Conservation (phyloP, 2,113 vertebrate species). For the Oophaga pumilio region DNA sequence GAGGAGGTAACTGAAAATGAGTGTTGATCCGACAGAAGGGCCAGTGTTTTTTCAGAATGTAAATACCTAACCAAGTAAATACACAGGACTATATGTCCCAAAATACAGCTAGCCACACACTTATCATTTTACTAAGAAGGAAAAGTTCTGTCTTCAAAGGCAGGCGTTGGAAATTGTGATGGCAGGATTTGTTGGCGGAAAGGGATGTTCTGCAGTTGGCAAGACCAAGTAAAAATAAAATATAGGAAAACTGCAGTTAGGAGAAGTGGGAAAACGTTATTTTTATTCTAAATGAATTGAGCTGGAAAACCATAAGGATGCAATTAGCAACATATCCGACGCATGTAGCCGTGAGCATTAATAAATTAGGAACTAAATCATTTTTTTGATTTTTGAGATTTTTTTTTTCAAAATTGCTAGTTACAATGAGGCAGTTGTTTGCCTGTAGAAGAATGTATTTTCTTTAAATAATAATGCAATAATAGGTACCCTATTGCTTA, state of each 20-base stretch:
- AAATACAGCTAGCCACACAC: conserved; percentile 32
- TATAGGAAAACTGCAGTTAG: background rate
- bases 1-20: conserved; percentile 41
- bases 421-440: too few species aligned
- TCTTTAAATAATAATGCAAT: too few species aligned
- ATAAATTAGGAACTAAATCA: too few species aligned
- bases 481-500: too few species aligned
- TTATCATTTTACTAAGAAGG: conserved; percentile 44
- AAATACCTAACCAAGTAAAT: conserved; percentile 9
- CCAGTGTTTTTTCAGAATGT: conserved; percentile 32
- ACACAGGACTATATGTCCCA: conserved; percentile 8
- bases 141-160: conserved; percentile 28
- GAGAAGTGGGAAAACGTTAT: background rate
- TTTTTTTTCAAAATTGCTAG: too few species aligned
- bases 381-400: too few species aligned
- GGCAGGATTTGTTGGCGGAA: conserved; percentile 37
- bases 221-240: conserved; percentile 11
- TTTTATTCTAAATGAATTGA: background rate
- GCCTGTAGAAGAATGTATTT: too few species aligned
- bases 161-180: conserved; percentile 22
- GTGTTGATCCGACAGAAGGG: conserved; percentile 21
- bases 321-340: background rate
- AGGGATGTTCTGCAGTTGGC: conserved; percentile 29
- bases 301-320: background rate
- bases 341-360: too few species aligned